Evolutionary conservation across 2,888 invertebrate genomes (phyloP).

Genomic region (Alloplasta piceator): DNA sequence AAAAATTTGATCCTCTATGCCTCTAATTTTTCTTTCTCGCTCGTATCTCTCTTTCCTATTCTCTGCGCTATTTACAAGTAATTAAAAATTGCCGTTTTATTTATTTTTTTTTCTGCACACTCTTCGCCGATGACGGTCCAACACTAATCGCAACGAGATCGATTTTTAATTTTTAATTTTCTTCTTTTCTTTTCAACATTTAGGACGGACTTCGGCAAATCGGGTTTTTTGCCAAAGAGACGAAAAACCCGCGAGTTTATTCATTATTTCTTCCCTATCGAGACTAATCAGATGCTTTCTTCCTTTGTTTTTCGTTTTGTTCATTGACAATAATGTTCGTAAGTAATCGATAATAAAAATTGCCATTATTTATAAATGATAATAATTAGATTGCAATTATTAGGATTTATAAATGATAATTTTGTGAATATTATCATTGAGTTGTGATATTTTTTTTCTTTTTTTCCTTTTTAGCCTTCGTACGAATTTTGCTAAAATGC

Average conservation of each 20-base stretch:
- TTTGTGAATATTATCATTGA: conserved; percentile 28
- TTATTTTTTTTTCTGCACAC: conserved; percentile 22
- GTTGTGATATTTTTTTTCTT: conserved; percentile 29
- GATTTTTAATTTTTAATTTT: conserved; percentile 45
- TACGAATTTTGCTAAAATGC: conserved; percentile 55
- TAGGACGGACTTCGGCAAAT: conserved; percentile 82
- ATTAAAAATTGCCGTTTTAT: conserved; percentile 70
- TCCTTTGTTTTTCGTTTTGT: conserved; percentile 14
- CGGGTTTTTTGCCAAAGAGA: conserved; percentile 65
- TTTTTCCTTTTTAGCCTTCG: conserved; percentile 20
- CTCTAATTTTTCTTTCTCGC: conserved; percentile 15
- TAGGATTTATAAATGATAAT: conserved; percentile 45
- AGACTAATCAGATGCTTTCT: conserved; percentile 55
- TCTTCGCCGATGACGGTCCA: conserved; percentile 61
- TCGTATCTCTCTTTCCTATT: conserved; percentile 20
- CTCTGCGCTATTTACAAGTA: conserved; percentile 74
- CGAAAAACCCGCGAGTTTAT: conserved; percentile 44
- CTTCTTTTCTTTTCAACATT: conserved; percentile 62
- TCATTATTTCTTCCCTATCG: conserved; percentile 51
- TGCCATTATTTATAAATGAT: conserved; percentile 22
- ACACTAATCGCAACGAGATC: conserved; percentile 73
- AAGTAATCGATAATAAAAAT: conserved; percentile 29
- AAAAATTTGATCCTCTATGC: conserved; percentile 18
- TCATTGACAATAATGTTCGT: conserved; percentile 43
- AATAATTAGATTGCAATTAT: conserved; percentile 28